Evolutionary conservation across 2,113 vertebrate genomes (phyloP).

Genomic region (Tragelaphus buxtoni): DNA sequence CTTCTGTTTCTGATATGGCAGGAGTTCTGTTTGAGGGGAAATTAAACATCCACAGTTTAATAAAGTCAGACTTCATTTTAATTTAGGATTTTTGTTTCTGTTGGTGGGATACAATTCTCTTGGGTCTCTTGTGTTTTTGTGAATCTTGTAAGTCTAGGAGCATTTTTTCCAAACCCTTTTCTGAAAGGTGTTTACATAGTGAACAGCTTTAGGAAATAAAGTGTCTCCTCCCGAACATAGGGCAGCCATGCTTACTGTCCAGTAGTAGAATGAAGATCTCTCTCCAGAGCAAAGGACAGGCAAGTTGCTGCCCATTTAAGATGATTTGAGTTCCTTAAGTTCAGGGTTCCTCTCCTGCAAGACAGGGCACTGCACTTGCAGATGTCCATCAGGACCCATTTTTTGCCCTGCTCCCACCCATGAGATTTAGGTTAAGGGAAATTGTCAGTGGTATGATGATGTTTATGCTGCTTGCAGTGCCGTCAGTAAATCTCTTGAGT

Average conservation of each 20-base stretch:
- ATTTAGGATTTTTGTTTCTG: background rate
- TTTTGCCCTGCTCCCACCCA: background rate
- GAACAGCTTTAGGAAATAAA: background rate
- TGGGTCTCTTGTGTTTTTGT: background rate
- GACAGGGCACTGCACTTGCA: background rate
- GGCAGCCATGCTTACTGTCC: background rate
- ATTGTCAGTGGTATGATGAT: background rate
- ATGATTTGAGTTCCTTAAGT: background rate
- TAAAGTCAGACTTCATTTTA: background rate
- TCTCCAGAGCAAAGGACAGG: background rate
- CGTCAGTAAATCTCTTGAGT: background rate
- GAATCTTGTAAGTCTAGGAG: background rate
- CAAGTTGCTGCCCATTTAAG: background rate
- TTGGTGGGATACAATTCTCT: background rate
- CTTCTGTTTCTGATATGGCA: background rate
- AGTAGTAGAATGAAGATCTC: background rate
- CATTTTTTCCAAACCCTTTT: background rate
- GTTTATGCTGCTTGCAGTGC: background rate
- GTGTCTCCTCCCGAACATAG: background rate
- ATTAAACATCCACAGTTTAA: constrained; percentile 6
- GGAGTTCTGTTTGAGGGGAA: background rate
- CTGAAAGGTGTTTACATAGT: background rate
- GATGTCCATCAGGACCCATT: background rate
- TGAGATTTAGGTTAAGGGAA: background rate
- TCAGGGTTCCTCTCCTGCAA: background rate